A percentile compares a stretch with the other conserved stretches of the same genome.
Conservation (phyloP, 2,797 vertebrate genomes). For the Cheirogaleus major region DNA sequence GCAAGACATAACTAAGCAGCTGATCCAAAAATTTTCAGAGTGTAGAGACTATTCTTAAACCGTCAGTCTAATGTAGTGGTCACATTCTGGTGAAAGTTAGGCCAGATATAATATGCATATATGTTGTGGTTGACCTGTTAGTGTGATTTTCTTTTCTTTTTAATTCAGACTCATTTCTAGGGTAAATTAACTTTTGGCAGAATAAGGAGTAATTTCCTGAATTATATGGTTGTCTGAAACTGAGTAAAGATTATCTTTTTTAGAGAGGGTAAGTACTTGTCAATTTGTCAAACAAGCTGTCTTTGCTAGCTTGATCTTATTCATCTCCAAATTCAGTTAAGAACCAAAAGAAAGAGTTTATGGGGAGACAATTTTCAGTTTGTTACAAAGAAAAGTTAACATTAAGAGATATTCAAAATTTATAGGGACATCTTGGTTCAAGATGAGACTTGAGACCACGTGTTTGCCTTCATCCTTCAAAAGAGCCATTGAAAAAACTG, state of each 20-base stretch:
- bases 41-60: neutral
- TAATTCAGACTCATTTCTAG: neutral
- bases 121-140: neutral
- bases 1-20: neutral
- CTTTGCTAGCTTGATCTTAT: neutral
- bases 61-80: neutral
- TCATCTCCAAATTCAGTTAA: neutral
- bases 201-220: neutral
- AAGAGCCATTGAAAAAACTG: neutral
- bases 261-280: neutral
- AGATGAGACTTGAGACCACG: neutral
- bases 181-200: neutral
- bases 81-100: neutral
- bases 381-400: neutral
- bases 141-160: neutral
- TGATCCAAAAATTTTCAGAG: neutral
- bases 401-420: neutral
- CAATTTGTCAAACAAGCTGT: neutral
- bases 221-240: neutral
- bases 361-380: neutral
- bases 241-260: neutral
- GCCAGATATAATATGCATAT: neutral
- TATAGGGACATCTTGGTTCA: neutral
- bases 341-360: neutral
- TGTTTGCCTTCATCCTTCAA: neutral